These are phyloP conservation scores for Alaudala cheleensis DNA, from an alignment of 2,113 vertebrate species.

Conservation along the genomic window DNA sequence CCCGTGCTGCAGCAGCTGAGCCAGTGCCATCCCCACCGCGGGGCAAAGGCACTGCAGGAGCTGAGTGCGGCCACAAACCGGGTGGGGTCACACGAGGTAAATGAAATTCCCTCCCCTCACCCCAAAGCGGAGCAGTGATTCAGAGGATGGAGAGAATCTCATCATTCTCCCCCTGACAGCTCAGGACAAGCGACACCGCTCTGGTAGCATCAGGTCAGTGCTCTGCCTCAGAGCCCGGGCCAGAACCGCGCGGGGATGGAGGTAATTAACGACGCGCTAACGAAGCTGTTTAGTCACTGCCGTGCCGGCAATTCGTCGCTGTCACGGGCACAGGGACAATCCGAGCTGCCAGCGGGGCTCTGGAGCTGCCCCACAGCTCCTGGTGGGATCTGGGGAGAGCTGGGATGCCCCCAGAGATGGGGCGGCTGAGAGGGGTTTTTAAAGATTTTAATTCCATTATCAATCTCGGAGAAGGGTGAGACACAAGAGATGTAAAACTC, in stretches of 20 bases:
- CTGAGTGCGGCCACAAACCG: neutral
- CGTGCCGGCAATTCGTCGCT: neutral
- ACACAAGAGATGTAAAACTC: neutral
- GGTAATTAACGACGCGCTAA: constrained; percentile 46
- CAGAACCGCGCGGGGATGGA: neutral
- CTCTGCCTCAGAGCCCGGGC: neutral
- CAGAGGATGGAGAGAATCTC: neutral
- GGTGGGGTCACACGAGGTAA: neutral
- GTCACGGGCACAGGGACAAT: neutral
- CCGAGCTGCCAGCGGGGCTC: neutral
- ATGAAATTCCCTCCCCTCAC: neutral
- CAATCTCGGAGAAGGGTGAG: neutral
- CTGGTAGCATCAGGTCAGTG: neutral
- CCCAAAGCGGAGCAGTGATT: constrained; percentile 23
- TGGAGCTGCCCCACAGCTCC: neutral
- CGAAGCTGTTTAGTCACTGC: constrained; percentile 11
- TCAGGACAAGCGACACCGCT: neutral
- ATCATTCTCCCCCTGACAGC: constrained; percentile 58
- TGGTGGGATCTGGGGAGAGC: neutral
- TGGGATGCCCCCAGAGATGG: neutral
- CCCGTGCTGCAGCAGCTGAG: neutral
- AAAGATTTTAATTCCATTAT: neutral
- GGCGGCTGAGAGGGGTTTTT: neutral
- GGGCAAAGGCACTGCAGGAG: neutral
- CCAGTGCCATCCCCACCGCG: neutral